Base-by-base conservation (phyloP, 2,797 vertebrate genomes). In the Geotrypetes seraphini region DNA sequence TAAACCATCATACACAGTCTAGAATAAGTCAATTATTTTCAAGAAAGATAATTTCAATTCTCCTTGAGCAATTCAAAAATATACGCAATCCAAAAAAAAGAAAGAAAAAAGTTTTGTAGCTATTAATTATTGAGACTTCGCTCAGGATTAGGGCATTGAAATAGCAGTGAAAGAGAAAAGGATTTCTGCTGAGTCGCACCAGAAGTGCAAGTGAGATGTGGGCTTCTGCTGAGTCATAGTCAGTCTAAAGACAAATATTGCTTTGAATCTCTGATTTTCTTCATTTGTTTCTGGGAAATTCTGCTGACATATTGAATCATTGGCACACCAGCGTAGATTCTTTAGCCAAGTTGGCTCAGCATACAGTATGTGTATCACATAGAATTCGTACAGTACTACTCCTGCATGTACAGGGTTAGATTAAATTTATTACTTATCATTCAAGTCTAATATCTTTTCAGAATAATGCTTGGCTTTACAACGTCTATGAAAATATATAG, bases 21-120 rank as follows among this genome's bases (percentile, higher is more conserved):
- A 13, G 25, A 57, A 55, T 5, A 1, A 54, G 26, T 38, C 37
- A 50, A 33, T 70, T 57, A 23, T 45, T 44, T n/a, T 64, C 43
- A 33, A 38, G 39, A 48, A 48, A 47, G 41, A 50, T 47, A 22
- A 37, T 47, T 62, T 54, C 31, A 22, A 19, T 53, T 60, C 57
- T 39, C n/a, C 33, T 33, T 47, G 28, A 25, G 22, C 39, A 38
- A 47, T 28, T 52, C 39, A 28, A 52, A 47, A 49, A 37, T 39
- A 3, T 24, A 38, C 19, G 28, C 31, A 34, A n/a, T n/a, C n/a
- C n/a, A n/a, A n/a, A n/a, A 35, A 44, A 43, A 27, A 7, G 23
- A 31, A 35, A 44, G 43, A 27, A 7, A 23, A 28, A 6, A 0
- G 0, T 50, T 50, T 41, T 44, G 48, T 5, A 0, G 33, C 13